Evolutionary conservation across 2,797 vertebrate species (phyloP).

Genomic region (Alfaro cultratus): DNA sequence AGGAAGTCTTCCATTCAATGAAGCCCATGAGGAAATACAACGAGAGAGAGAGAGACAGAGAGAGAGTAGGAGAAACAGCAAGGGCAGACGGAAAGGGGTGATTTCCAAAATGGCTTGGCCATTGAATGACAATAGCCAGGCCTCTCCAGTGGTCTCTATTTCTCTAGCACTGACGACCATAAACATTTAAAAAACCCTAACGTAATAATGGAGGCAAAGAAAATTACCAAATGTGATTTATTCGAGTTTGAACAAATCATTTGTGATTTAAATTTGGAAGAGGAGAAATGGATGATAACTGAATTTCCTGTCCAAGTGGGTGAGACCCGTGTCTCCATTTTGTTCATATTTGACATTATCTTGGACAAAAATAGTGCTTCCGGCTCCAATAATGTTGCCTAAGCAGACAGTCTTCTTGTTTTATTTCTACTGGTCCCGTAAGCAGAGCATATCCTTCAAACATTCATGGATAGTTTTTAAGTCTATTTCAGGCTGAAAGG

Average conservation of each 20-base stretch:
- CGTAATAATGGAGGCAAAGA: conserved; percentile 57
- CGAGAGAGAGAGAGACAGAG: conserved; percentile 39
- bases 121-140: conserved; percentile 88
- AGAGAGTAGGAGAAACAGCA: conserved; percentile 30
- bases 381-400: conserved; percentile 31
- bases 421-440: conserved; percentile 11
- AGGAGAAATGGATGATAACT: conserved; percentile 70
- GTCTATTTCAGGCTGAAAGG: neutral
- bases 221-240: conserved; percentile 80
- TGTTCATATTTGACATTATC: conserved; percentile 19
- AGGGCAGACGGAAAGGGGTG: conserved; percentile 78
- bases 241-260: conserved; percentile 66
- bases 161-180: conserved; percentile 59
- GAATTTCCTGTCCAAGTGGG: conserved; percentile 50
- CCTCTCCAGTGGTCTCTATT: conserved; percentile 54
- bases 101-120: conserved; percentile 78
- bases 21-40: conserved; percentile 81
- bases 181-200: conserved; percentile 51
- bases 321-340: conserved; percentile 41
- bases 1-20: conserved; percentile 84
- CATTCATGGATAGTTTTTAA: neutral
- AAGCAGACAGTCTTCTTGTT: conserved; percentile 16
- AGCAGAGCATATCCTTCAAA: conserved; percentile 7
- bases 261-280: conserved; percentile 74
- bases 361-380: conserved; percentile 6